phyloP scores from a whole-genome alignment of 2,888 invertebrate species.

The Mimumesa dahlbomi region DNA sequence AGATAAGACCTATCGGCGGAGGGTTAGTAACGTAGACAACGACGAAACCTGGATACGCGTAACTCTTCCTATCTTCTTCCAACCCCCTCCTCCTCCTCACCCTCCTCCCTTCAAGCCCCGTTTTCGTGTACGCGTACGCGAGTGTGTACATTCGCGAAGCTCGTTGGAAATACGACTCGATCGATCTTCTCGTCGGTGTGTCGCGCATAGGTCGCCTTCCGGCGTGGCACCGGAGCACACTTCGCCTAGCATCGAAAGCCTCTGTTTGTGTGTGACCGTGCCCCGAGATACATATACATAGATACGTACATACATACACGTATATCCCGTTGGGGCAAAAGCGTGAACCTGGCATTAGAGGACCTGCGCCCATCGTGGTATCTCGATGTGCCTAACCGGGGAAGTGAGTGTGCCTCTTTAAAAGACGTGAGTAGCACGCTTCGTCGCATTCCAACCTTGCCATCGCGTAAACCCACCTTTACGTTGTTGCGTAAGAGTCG shows the following conservation, averaged over 20 bases:
- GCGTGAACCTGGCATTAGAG: conserved; percentile 3
- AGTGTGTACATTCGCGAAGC: background rate
- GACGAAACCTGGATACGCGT: background rate
- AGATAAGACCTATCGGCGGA: background rate
- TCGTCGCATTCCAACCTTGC: conserved; percentile 34
- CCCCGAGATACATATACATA: background rate
- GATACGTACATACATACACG: background rate
- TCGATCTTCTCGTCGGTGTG: conserved; percentile 1
- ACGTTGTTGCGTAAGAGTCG: conserved; percentile 22
- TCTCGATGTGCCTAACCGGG: conserved; percentile 12
- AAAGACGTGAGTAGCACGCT: conserved; percentile 49
- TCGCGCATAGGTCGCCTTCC: background rate
- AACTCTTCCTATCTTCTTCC: too few relatives aligned
- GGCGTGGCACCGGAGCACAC: background rate
- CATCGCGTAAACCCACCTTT: conserved; percentile 13
- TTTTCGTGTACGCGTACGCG: background rate
- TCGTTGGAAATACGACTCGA: conserved; percentile 5
- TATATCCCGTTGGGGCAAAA: background rate
- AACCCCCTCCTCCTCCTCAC: background rate
- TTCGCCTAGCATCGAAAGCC: too few relatives aligned
- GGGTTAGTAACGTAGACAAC: background rate
- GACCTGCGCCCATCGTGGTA: background rate
- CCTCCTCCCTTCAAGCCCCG: too few relatives aligned
- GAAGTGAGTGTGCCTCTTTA: conserved; percentile 62
- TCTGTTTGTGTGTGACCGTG: conserved; percentile 2